phyloP scores from a whole-genome alignment of 2,888 invertebrate genomes.

The Penaeus monodon region DNA sequence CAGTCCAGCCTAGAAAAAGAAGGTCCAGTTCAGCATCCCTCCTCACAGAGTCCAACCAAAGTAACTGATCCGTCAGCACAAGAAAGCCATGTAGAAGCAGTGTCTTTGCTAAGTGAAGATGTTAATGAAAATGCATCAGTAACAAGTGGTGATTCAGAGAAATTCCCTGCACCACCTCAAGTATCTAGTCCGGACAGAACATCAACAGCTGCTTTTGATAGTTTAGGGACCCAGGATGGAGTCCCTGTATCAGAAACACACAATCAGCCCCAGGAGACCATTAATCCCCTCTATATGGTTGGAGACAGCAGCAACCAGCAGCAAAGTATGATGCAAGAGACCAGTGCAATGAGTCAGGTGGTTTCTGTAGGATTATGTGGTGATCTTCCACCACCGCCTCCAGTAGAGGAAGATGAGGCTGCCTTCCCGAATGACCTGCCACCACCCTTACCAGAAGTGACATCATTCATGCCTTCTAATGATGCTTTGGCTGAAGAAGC shows the following conservation, averaged over 20 bases:
- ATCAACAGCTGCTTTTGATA: neutral
- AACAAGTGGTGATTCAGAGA: too few relatives aligned
- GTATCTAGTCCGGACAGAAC: neutral
- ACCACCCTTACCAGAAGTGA: conserved; percentile 38
- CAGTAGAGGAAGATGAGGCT: conserved; percentile 29
- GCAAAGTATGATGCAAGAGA: neutral
- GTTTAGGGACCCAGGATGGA: neutral
- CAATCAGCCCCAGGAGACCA: conserved; percentile 42
- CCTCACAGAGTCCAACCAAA: too few relatives aligned
- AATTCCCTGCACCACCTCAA: neutral
- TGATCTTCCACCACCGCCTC: conserved; percentile 46
- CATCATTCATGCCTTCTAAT: conserved; percentile 34
- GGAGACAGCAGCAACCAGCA: neutral
- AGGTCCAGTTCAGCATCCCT: too few relatives aligned
- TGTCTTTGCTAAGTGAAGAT: too few relatives aligned
- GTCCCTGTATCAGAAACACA: conserved; percentile 23
- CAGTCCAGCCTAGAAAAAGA: too few relatives aligned
- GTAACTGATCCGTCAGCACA: too few relatives aligned
- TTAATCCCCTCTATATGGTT: conserved; percentile 47
- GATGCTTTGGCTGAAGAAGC: conserved; percentile 47
- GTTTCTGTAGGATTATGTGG: conserved; percentile 13
- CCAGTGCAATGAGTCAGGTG: neutral
- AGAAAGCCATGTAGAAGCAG: too few relatives aligned
- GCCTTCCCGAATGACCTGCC: conserved; percentile 51
- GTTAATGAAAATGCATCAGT: too few relatives aligned